Evolutionary conservation across 2,113 vertebrate genomes (phyloP).

Genomic region (Barbus barbus): DNA sequence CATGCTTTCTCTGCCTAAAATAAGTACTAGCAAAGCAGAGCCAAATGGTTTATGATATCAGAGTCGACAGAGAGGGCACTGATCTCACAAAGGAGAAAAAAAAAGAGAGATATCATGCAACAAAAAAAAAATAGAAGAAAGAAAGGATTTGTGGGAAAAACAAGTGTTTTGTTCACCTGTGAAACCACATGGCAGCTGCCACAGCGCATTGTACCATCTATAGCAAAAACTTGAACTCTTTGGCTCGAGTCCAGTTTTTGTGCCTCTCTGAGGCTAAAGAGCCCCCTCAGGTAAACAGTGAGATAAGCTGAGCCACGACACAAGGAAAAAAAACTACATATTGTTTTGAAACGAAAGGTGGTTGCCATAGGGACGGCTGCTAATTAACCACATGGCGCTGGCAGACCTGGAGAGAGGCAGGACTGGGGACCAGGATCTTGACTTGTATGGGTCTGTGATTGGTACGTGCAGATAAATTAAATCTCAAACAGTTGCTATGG

Average conservation of each 20-base stretch:
- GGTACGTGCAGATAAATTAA: background rate
- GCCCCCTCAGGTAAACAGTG: conserved; percentile 48
- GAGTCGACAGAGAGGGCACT: conserved; percentile 14
- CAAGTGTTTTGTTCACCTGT: background rate
- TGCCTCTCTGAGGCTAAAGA: background rate
- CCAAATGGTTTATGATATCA: conserved; percentile 32
- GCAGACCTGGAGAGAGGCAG: conserved; percentile 33
- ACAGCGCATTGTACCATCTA: background rate
- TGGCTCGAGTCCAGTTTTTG: background rate
- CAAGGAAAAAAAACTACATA: conserved; percentile 7
- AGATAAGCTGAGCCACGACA: conserved; percentile 40
- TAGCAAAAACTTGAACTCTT: background rate
- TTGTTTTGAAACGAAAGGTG: conserved; percentile 51
- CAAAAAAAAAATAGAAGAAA: background rate
- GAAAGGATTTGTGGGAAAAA: background rate
- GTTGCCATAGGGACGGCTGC: conserved; percentile 56
- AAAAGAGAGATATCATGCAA: background rate
- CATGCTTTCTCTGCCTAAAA: conserved; percentile 39
- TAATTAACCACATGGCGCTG: conserved; percentile 48
- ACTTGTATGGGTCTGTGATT: background rate
- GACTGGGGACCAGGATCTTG: conserved; percentile 32
- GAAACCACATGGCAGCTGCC: background rate
- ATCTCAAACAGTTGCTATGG: conserved; percentile 20
- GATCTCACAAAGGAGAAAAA: background rate
- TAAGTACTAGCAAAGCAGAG: conserved; percentile 41